Conservation (phyloP, 2,888 invertebrate genomes). For the Labia minor region DNA sequence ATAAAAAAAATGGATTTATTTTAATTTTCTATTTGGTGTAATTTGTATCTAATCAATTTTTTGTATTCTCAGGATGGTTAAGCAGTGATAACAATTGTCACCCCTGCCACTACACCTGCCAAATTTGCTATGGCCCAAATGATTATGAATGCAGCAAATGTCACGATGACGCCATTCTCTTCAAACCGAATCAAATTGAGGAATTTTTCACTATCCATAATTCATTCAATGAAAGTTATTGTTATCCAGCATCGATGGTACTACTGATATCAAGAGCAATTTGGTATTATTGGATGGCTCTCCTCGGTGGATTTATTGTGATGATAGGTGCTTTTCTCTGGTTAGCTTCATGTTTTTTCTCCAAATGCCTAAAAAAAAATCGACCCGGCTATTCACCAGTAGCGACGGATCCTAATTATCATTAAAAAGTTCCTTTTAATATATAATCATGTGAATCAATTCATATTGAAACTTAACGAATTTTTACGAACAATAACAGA, state of each 20-base stretch:
- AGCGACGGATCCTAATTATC: background rate
- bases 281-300: background rate
- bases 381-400: background rate
- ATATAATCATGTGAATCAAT: background rate
- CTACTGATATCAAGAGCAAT: background rate
- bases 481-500: too few species aligned
- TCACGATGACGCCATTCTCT: conserved; percentile 48
- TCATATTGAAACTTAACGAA: too few species aligned
- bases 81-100: conserved; percentile 39
- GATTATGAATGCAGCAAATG: conserved; percentile 59
- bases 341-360: background rate
- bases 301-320: background rate
- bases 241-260: background rate
- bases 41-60: background rate
- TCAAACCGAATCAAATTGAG: too few species aligned
- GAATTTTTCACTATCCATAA: too few species aligned
- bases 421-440: background rate
- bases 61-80: background rate
- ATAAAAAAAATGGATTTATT: too few species aligned
- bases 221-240: background rate
- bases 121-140: conserved; percentile 54
- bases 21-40: too few species aligned
- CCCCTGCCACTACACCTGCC: conserved; percentile 65
- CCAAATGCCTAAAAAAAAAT: background rate
- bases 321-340: background rate